phyloP scores from a whole-genome alignment of 2,888 invertebrate species.

The Rhogogaster chlorosoma region DNA sequence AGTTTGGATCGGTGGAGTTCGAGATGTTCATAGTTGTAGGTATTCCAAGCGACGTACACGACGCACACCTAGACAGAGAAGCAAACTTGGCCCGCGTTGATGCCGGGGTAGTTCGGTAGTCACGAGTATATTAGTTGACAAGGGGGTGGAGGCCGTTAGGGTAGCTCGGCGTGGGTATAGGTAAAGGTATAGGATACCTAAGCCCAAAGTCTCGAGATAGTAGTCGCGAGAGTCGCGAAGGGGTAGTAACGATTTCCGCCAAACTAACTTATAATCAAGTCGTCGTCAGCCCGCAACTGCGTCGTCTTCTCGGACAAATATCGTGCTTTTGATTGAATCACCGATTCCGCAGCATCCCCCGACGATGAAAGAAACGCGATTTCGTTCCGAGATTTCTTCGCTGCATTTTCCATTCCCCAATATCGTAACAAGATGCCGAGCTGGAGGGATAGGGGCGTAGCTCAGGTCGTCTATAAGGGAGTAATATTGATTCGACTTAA shows the following conservation, averaged over 20 bases:
- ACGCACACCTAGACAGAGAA: conserved; percentile 59
- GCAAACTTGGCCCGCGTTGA: conserved; percentile 59
- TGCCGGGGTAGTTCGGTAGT: conserved; percentile 31
- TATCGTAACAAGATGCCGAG: not conserved
- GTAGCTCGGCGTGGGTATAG: not conserved
- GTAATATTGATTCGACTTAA: conserved; percentile 61
- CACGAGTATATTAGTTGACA: conserved; percentile 53
- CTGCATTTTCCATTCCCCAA: not conserved
- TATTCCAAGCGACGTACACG: conserved; percentile 45
- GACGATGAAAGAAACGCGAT: not conserved
- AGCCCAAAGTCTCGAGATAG: conserved; percentile 40
- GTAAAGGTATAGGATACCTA: not conserved
- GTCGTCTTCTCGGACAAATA: not conserved
- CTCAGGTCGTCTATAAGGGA: not conserved
- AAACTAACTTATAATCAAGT: conserved; percentile 26
- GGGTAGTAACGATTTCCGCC: conserved; percentile 25
- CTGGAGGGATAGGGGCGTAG: not conserved
- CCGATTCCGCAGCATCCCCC: not conserved
- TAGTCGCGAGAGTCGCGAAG: conserved; percentile 17
- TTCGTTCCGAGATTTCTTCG: not conserved
- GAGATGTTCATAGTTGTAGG: conserved; percentile 48
- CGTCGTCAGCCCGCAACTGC: not conserved
- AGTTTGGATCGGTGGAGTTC: conserved; percentile 68
- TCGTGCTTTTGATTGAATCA: not conserved
- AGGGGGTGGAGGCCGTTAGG: conserved; percentile 30